Evolutionary conservation across 2,797 vertebrate genomes (phyloP).

Genomic region (Notolepis coatsorum): DNA sequence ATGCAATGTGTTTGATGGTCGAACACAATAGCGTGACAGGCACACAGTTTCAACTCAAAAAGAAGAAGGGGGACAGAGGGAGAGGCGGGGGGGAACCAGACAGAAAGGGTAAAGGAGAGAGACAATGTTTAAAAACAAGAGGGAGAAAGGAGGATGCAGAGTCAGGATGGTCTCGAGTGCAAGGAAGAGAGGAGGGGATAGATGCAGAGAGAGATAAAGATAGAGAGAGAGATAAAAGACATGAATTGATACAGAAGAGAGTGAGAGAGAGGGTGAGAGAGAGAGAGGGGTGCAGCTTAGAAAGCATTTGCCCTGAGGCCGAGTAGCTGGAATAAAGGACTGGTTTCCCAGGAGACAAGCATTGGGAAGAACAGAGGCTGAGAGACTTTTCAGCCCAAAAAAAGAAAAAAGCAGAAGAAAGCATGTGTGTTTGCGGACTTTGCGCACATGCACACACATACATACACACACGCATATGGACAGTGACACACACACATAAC

Average conservation of each 20-base stretch:
- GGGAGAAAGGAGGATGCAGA: neutral
- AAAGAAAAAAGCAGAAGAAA: conserved; percentile 14
- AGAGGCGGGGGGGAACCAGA: neutral
- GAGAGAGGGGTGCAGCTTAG: conserved; percentile 42
- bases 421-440: neutral
- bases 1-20: conserved; percentile 64
- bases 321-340: conserved; percentile 59
- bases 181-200: neutral
- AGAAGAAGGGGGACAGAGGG: conserved; percentile 24
- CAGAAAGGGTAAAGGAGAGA: neutral
- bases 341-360: conserved; percentile 72
- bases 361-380: conserved; percentile 23
- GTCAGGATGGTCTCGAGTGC: no score
- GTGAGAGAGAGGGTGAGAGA: neutral
- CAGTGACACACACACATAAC: neutral
- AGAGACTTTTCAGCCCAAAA: conserved; percentile 39
- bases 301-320: conserved; percentile 61
- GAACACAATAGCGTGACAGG: conserved; percentile 66
- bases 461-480: neutral
- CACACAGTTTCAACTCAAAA: conserved; percentile 64
- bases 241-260: conserved; percentile 24
- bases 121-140: neutral
- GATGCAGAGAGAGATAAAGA: neutral
- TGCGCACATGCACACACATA: neutral
- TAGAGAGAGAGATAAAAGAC: neutral